phyloP scores from a whole-genome alignment of 2,797 vertebrate genomes.

The Gouania willdenowi region DNA sequence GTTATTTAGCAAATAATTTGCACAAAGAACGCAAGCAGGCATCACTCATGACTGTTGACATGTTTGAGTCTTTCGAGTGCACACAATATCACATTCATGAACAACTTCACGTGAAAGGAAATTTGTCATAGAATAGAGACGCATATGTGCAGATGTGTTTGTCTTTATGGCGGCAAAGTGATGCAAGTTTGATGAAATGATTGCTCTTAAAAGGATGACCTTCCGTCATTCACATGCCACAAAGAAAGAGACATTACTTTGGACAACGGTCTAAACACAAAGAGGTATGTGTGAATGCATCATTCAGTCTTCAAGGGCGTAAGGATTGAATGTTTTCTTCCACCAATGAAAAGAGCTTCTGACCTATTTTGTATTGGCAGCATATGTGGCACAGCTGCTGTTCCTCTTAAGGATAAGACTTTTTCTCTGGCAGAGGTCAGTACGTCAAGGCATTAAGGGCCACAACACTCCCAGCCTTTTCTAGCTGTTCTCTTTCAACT shows the following conservation, averaged over 20 bases:
- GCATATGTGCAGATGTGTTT: background rate
- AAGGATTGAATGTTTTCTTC: slow-evolving; percentile 36
- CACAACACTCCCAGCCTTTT: slow-evolving; percentile 20
- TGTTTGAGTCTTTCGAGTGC: slow-evolving; percentile 15
- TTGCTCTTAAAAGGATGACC: slow-evolving; percentile 46
- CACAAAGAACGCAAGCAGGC: no score
- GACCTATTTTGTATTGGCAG: slow-evolving; percentile 35
- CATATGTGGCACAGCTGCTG: slow-evolving; percentile 17
- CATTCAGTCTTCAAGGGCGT: slow-evolving; percentile 44
- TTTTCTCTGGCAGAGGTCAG: slow-evolving; percentile 18
- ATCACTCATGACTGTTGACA: slow-evolving; percentile 6
- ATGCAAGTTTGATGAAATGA: slow-evolving; percentile 13
- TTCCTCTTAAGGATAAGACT: slow-evolving; percentile 16
- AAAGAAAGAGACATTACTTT: slow-evolving; percentile 26
- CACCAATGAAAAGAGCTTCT: slow-evolving; percentile 37
- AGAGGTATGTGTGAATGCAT: slow-evolving; percentile 20
- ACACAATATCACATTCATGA: slow-evolving; percentile 15
- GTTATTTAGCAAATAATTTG: no score
- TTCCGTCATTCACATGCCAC: slow-evolving; percentile 21
- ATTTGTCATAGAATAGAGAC: slow-evolving; percentile 13
- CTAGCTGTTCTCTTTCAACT: slow-evolving; percentile 25
- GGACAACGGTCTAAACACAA: slow-evolving; percentile 22
- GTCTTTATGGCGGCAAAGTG: background rate
- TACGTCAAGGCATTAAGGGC: slow-evolving; percentile 31
- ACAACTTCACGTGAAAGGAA: slow-evolving; percentile 11